Evolutionary conservation across 1,140 invertebrate species (phyloP).

Genomic region (Eupristina koningsbergeri): DNA sequence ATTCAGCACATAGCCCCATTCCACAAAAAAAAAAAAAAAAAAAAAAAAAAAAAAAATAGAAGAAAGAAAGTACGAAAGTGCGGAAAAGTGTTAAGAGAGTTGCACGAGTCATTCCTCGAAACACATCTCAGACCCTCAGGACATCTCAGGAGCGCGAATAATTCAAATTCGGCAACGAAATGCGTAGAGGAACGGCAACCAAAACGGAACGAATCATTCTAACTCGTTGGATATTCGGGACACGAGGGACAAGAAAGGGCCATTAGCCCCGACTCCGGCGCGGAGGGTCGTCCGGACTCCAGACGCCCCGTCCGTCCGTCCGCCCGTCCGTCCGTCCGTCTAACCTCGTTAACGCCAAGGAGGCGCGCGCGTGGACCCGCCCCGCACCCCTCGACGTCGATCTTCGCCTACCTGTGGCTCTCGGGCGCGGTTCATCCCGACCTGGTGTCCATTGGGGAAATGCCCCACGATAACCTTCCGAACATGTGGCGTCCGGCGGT

Average conservation of each 20-base stretch:
- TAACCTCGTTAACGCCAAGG: slow-evolving; percentile 35
- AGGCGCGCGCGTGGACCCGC: not conserved
- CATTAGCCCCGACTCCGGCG: not conserved
- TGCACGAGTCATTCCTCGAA: too few relatives aligned
- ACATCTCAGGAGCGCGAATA: not conserved
- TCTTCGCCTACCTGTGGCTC: too few relatives aligned
- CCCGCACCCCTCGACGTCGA: not conserved
- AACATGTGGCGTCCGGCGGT: not conserved
- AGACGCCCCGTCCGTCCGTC: too few relatives aligned
- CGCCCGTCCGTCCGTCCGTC: too few relatives aligned
- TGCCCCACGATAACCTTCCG: not conserved
- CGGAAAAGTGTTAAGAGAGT: not conserved
- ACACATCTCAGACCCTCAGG: not conserved
- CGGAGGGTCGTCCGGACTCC: not conserved
- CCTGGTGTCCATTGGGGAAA: not conserved
- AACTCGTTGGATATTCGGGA: slow-evolving; percentile 65
- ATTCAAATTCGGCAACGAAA: slow-evolving; percentile 10
- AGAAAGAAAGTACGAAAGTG: not conserved
- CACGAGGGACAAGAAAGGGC: slow-evolving; percentile 43
- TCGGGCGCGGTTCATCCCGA: not conserved
- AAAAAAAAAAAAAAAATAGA: too few relatives aligned
- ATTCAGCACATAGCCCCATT: too few relatives aligned
- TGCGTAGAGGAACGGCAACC: slow-evolving; percentile 39
- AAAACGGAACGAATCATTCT: slow-evolving; percentile 70
- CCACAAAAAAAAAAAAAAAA: too few relatives aligned